Percentiles rank a stretch among this genome's conserved stretches.
phyloP scores from a whole-genome alignment of 2,797 vertebrate species.

The Alcedo quadribrachys region DNA sequence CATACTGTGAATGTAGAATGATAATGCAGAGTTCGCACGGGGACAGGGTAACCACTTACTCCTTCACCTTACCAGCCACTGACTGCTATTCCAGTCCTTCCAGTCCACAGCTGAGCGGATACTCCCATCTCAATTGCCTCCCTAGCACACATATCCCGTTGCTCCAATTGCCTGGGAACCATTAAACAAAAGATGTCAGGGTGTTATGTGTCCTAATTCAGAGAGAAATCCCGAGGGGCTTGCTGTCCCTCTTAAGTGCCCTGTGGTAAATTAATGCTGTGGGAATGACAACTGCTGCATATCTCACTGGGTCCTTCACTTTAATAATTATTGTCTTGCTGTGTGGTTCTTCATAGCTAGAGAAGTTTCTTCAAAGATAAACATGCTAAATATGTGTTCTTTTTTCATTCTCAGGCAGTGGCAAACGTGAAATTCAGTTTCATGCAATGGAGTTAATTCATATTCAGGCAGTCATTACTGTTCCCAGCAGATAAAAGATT shows the following conservation, averaged over 20 bases:
- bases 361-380: not conserved
- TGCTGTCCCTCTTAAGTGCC: not conserved
- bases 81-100: conserved; percentile 4
- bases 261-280: not conserved
- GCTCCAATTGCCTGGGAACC: conserved; percentile 2
- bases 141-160: not conserved
- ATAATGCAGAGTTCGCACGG: not conserved
- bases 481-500: not conserved
- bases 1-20: not conserved
- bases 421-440: conserved; percentile 5
- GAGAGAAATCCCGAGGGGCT: not conserved
- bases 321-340: conserved; percentile 10
- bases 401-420: not conserved
- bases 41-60: not conserved
- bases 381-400: not conserved
- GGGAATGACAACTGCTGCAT: not conserved
- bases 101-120: not conserved
- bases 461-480: not conserved
- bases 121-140: not conserved
- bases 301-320: not conserved
- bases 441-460: not conserved
- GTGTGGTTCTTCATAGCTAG: not conserved
- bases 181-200: not conserved
- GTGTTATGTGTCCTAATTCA: not conserved
- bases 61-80: not conserved